A percentile compares a stretch with the other conserved stretches of the same genome.
phyloP scores from a whole-genome alignment of 1,140 invertebrate species.

The Proctacanthus coquilletti region DNA sequence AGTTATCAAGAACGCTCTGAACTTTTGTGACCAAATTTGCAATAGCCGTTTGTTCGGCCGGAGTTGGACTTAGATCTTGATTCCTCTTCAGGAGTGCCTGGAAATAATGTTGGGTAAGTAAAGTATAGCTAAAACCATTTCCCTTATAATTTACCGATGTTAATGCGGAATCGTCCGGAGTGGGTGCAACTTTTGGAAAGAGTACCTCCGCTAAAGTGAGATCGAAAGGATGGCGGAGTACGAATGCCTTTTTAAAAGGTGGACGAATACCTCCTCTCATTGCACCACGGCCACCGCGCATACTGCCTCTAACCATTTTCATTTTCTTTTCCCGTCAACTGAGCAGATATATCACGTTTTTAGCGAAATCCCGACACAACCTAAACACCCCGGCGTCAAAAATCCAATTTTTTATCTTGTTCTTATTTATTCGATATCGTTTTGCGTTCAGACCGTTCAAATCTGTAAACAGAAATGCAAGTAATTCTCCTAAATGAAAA shows the following conservation, averaged over 20 bases:
- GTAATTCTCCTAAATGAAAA: no score
- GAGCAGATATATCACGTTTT: no score
- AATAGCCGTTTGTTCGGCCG: slow-evolving; percentile 78
- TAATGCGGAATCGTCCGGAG: slow-evolving; percentile 64
- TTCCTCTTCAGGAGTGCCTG: slow-evolving; percentile 82
- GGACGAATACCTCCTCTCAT: slow-evolving; percentile 52
- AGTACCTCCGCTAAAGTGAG: slow-evolving; percentile 64
- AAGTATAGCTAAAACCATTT: neutral
- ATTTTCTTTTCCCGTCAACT: slow-evolving; percentile 14
- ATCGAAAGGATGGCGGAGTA: slow-evolving; percentile 82
- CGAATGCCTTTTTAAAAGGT: slow-evolving; percentile 49
- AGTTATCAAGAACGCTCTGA: slow-evolving; percentile 79
- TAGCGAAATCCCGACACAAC: no score
- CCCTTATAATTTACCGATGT: slow-evolving; percentile 45
- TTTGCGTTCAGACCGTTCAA: no score
- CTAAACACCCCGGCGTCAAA: no score
- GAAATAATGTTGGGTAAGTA: slow-evolving; percentile 7
- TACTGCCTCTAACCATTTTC: slow-evolving; percentile 24
- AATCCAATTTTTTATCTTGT: no score
- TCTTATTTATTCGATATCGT: no score
- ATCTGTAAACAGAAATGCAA: no score
- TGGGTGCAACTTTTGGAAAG: slow-evolving; percentile 75
- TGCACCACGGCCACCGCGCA: slow-evolving; percentile 43
- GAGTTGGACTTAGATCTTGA: slow-evolving; percentile 73
- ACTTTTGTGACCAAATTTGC: slow-evolving; percentile 87